These are phyloP conservation scores for Hermaeophaga mercurialis DNA, from an alignment of 2,888 invertebrate species.

Conservation along the genomic window DNA sequence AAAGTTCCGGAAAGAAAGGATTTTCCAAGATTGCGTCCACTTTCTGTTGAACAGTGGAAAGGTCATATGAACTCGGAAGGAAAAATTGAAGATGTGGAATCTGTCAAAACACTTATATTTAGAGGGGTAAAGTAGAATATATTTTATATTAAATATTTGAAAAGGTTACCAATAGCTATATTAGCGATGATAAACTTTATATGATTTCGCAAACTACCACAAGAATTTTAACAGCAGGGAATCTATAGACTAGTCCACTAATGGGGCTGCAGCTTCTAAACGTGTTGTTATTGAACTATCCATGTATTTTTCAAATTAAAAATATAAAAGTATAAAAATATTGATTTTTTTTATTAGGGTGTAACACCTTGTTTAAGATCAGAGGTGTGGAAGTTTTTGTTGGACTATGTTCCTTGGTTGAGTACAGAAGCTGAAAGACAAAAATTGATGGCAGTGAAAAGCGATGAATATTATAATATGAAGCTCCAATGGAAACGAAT, in stretches of 20 bases:
- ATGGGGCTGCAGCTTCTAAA: too few relatives aligned
- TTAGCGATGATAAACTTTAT: too few relatives aligned
- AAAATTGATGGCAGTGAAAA: constrained; percentile 71
- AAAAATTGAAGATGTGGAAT: constrained; percentile 75
- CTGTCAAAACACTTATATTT: constrained; percentile 85
- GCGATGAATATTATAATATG: constrained; percentile 91
- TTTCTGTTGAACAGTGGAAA: constrained; percentile 82
- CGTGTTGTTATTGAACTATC: too few relatives aligned
- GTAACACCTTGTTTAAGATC: constrained; percentile 74
- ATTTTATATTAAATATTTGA: too few relatives aligned
- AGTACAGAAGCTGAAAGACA: constrained; percentile 75
- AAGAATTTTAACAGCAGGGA: too few relatives aligned
- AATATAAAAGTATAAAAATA: too few relatives aligned
- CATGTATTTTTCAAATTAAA: too few relatives aligned
- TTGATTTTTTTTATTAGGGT: constrained; percentile 72
- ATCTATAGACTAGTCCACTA: too few relatives aligned
- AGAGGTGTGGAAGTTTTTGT: constrained; percentile 93
- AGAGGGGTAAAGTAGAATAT: constrained; percentile 89
- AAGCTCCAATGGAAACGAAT: constrained; percentile 96
- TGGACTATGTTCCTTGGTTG: constrained; percentile 87
- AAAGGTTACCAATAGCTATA: too few relatives aligned
- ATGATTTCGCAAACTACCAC: too few relatives aligned
- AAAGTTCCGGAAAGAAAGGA: constrained; percentile 69
- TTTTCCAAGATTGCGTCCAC: constrained; percentile 72
- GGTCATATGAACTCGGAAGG: constrained; percentile 81